Percentiles rank a stretch among this genome's conserved stretches.
Evolutionary conservation across 2,888 invertebrate species (phyloP).

Genomic region (Tetramorium bicarinatum): DNA sequence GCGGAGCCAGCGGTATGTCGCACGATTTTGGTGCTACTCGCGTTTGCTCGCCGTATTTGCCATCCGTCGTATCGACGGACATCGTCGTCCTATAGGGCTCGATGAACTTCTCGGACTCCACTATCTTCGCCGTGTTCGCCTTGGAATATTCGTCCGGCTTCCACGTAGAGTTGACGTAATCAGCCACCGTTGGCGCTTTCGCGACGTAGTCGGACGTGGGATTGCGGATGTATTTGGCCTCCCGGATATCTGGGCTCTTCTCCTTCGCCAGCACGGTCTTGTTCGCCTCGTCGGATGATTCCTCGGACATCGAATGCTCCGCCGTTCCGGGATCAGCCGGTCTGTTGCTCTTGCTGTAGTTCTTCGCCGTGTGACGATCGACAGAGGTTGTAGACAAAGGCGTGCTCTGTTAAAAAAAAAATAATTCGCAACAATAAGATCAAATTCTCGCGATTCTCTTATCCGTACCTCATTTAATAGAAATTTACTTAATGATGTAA

Average conservation of each 20-base stretch:
- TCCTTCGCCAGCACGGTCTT: slow-evolving; percentile 83
- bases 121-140: slow-evolving; percentile 83
- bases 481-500: not conserved
- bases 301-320: slow-evolving; percentile 77
- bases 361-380: slow-evolving; percentile 75
- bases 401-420: slow-evolving; percentile 58
- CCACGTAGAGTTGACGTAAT: slow-evolving; percentile 84
- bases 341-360: slow-evolving; percentile 73
- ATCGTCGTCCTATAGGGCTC: slow-evolving; percentile 78
- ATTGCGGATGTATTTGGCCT: slow-evolving; percentile 85
- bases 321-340: slow-evolving; percentile 69
- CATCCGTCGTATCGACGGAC: slow-evolving; percentile 66
- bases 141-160: slow-evolving; percentile 84
- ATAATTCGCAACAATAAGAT: not conserved
- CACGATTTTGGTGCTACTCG: slow-evolving; percentile 74
- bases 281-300: slow-evolving; percentile 79
- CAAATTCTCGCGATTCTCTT: not conserved
- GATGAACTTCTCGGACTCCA: slow-evolving; percentile 83
- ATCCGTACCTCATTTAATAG: not conserved
- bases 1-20: slow-evolving; percentile 87
- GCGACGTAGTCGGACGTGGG: slow-evolving; percentile 82
- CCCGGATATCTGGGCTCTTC: slow-evolving; percentile 84
- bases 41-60: slow-evolving; percentile 75
- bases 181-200: slow-evolving; percentile 82
- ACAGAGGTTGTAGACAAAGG: slow-evolving; percentile 69